Conservation (phyloP, 37 sponge, comb jelly and placozoan species). For the Crambe crambe region DNA sequence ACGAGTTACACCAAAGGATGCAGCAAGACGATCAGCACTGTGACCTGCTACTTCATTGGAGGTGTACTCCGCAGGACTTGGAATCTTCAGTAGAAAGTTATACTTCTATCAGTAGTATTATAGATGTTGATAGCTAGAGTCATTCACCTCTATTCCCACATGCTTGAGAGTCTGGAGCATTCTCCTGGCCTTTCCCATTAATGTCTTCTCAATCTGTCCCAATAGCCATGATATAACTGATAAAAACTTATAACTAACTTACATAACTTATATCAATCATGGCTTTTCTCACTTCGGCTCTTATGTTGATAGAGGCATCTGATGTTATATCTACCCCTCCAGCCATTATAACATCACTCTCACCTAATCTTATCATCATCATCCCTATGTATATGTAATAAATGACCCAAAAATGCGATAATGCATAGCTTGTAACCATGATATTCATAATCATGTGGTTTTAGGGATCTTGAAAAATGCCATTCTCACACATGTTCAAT, state of each 20-base stretch:
- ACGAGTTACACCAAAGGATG: conserved; percentile 84
- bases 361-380: conserved; percentile 78
- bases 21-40: conserved; percentile 90
- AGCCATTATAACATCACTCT: conserved; percentile 91
- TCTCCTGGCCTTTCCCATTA: conserved; percentile 11
- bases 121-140: too few relatives aligned
- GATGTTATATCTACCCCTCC: conserved; percentile 99
- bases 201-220: conserved; percentile 70
- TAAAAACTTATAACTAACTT: not conserved
- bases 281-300: conserved; percentile 76
- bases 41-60: conserved; percentile 98
- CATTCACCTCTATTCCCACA: conserved; percentile 54
- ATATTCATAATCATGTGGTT: too few relatives aligned
- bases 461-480: too few relatives aligned
- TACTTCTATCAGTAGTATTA: too few relatives aligned
- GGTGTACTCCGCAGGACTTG: conserved; percentile 92
- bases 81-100: too few relatives aligned
- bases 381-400: conserved; percentile 63
- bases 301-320: conserved; percentile 92
- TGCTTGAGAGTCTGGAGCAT: conserved; percentile 22
- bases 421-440: too few relatives aligned
- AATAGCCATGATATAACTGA: too few relatives aligned
- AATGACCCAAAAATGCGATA: too few relatives aligned
- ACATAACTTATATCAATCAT: conserved; percentile 82
- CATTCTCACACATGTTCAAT: too few relatives aligned